A percentile compares a stretch with the other conserved stretches of the same genome.
These are phyloP conservation scores for Colostygia pectinataria DNA, from an alignment of 2,888 invertebrate genomes.

Conservation along the genomic window DNA sequence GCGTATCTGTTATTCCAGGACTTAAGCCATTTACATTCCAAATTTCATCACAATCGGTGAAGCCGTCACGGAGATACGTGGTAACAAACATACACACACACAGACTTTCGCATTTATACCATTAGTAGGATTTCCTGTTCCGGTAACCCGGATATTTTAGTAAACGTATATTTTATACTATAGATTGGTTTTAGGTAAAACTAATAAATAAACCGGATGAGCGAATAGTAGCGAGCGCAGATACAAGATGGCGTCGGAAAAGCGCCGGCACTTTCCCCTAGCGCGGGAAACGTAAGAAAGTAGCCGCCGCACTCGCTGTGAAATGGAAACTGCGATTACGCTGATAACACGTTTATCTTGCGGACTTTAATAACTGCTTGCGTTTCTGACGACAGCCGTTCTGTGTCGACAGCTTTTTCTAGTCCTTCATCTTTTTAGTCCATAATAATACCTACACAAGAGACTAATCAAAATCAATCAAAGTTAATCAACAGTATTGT, in stretches of 20 bases:
- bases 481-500: too few species aligned
- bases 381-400: slow-evolving; percentile 17
- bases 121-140: too few species aligned
- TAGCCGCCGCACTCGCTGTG: slow-evolving; percentile 56
- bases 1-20: too few species aligned
- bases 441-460: not conserved
- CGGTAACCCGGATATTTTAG: not conserved
- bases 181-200: not conserved
- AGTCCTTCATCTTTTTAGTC: not conserved
- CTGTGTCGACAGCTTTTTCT: slow-evolving; percentile 8
- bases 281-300: slow-evolving; percentile 81
- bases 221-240: slow-evolving; percentile 41
- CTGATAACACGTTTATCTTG: slow-evolving; percentile 65
- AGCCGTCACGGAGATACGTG: too few species aligned
- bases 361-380: slow-evolving; percentile 53
- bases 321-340: slow-evolving; percentile 80
- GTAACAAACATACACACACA: too few species aligned
- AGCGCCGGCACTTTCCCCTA: slow-evolving; percentile 78
- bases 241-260: slow-evolving; percentile 79
- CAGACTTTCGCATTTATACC: too few species aligned
- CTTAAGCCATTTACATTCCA: too few species aligned
- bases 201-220: slow-evolving; percentile 31
- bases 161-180: not conserved
- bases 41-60: too few species aligned
- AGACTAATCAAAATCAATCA: too few species aligned